phyloP scores from a whole-genome alignment of 2,888 invertebrate genomes.

The Chrysolina americana region DNA sequence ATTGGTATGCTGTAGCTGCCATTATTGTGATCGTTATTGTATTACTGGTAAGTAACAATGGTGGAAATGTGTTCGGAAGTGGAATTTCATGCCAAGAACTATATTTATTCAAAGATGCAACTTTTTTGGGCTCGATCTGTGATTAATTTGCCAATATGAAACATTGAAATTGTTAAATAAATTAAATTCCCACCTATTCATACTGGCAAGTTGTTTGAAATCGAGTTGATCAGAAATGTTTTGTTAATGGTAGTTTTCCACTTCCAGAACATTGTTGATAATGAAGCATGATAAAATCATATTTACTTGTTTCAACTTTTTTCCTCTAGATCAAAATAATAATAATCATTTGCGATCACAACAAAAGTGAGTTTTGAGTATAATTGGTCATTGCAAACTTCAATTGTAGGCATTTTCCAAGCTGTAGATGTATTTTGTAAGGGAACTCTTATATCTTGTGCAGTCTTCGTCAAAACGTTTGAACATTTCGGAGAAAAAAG shows the following conservation, averaged over 20 bases:
- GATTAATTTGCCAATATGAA: too few relatives aligned
- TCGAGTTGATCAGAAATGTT: too few relatives aligned
- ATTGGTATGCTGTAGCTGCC: slow-evolving; percentile 92
- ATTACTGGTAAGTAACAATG: slow-evolving; percentile 81
- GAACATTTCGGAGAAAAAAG: too few relatives aligned
- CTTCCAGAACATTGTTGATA: slow-evolving; percentile 6
- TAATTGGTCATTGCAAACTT: not conserved
- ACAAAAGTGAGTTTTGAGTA: slow-evolving; percentile 39
- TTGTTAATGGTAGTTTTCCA: too few relatives aligned
- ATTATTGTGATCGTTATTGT: slow-evolving; percentile 82
- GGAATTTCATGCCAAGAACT: not conserved
- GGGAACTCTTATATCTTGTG: not conserved
- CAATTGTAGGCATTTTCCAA: not conserved
- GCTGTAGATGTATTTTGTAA: not conserved
- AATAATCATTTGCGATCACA: slow-evolving; percentile 32
- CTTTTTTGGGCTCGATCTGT: too few relatives aligned
- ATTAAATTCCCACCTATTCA: not conserved
- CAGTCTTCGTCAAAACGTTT: too few relatives aligned
- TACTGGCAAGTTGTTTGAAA: too few relatives aligned
- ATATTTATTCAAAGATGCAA: too few relatives aligned
- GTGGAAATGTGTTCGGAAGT: slow-evolving; percentile 3
- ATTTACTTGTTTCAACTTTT: slow-evolving; percentile 23
- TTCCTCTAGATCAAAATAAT: slow-evolving; percentile 49
- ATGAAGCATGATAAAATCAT: not conserved
- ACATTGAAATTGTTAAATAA: not conserved